These are phyloP conservation scores for Hypercompe scribonia DNA, from an alignment of 2,888 invertebrate species.

Conservation along the genomic window DNA sequence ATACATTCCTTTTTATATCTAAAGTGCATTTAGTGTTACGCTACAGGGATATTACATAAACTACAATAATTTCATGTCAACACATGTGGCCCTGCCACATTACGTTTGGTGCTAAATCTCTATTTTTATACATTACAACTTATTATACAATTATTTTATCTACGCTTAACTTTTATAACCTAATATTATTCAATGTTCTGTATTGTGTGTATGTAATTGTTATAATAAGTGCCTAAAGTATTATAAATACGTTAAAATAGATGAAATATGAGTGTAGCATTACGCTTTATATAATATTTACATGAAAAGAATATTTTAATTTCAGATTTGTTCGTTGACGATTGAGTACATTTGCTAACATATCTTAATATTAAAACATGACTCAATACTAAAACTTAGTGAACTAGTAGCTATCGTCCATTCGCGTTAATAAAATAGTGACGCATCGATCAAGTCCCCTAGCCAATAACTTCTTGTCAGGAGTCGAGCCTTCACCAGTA, in stretches of 20 bases:
- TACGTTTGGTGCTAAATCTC: conserved; percentile 2
- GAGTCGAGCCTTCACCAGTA: no score
- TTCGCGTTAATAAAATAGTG: no score
- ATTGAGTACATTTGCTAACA: background rate
- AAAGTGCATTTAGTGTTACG: background rate
- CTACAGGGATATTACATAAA: background rate
- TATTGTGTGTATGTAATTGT: background rate
- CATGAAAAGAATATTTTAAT: background rate
- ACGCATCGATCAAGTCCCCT: no score
- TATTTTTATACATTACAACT: background rate
- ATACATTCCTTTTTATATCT: background rate
- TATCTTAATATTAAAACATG: no score
- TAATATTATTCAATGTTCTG: background rate
- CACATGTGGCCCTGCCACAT: background rate
- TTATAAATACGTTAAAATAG: background rate
- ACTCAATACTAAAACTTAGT: no score
- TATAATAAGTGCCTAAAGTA: background rate
- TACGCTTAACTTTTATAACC: background rate
- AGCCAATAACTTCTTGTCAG: no score
- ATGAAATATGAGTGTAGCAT: background rate
- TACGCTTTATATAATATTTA: background rate
- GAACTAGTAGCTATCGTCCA: no score
- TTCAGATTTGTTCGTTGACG: background rate
- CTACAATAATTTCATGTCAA: background rate
- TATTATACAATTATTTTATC: background rate